phyloP scores from a whole-genome alignment of 2,113 vertebrate species.

The Thalassarche chlororhynchos region DNA sequence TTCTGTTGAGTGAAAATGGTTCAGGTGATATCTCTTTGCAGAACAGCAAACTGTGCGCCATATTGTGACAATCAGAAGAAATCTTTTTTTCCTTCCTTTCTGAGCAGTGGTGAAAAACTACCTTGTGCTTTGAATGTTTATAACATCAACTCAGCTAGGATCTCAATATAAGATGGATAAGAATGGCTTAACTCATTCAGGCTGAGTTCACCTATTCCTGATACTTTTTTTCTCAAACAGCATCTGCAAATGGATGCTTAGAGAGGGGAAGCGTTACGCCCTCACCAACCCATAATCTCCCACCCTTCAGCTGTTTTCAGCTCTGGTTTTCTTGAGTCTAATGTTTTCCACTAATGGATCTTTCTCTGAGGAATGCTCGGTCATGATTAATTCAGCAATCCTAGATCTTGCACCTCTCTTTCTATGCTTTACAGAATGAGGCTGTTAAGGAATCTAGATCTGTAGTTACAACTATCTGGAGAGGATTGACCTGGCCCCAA shows the following conservation, averaged over 20 bases:
- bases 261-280: rapidly evolving
- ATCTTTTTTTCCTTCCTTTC: neutral
- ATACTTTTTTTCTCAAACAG: neutral
- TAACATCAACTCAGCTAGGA: neutral
- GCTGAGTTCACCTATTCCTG: neutral
- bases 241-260: neutral
- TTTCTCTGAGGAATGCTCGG: neutral
- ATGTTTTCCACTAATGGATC: neutral
- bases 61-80: neutral
- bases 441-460: neutral
- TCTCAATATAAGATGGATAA: neutral
- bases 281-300: neutral
- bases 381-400: neutral
- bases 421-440: neutral
- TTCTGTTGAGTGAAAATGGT: neutral
- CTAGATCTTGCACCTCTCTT: neutral
- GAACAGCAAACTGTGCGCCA: neutral
- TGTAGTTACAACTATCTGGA: neutral
- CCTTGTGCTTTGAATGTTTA: neutral
- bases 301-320: neutral
- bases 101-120: neutral
- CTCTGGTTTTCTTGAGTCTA: neutral
- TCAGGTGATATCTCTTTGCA: neutral
- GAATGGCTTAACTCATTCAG: neutral
- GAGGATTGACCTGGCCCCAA: neutral